These are phyloP conservation scores for Agelastica alni DNA, from an alignment of 2,888 invertebrate species.

Conservation along the genomic window DNA sequence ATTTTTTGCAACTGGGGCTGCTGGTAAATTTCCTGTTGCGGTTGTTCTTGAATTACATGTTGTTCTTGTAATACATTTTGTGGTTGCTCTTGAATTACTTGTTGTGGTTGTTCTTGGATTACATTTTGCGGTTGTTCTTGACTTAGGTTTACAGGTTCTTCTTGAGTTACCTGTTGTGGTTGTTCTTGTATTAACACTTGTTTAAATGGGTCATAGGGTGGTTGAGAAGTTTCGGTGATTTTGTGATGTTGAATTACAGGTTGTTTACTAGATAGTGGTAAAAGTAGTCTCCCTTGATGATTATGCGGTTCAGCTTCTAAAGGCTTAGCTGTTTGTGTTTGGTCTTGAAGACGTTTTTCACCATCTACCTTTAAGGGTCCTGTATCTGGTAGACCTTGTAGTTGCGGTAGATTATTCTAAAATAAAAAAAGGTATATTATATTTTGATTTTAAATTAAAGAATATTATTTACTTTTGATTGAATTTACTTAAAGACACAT, in stretches of 20 bases:
- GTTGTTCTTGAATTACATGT: neutral
- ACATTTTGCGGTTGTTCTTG: constrained; percentile 19
- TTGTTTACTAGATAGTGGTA: constrained; percentile 6
- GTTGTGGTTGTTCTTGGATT: constrained; percentile 14
- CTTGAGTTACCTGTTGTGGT: constrained; percentile 13
- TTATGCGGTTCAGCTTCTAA: neutral
- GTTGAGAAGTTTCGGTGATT: constrained; percentile 6
- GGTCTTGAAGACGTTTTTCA: neutral
- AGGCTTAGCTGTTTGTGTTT: neutral
- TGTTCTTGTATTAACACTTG: constrained; percentile 14
- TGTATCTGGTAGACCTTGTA: constrained; percentile 30
- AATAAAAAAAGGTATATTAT: constrained; percentile 15
- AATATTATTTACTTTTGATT: no score
- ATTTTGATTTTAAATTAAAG: no score
- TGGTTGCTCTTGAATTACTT: constrained; percentile 21
- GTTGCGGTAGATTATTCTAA: constrained; percentile 33
- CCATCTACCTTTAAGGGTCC: constrained; percentile 24
- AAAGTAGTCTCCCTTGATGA: neutral
- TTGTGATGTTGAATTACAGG: neutral
- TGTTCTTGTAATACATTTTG: constrained; percentile 26
- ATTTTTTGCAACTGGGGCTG: neutral
- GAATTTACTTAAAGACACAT: no score
- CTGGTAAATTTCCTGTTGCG: constrained; percentile 1
- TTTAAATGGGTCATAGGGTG: constrained; percentile 2
- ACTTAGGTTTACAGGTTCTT: no score